Percentiles rank a stretch among this genome's conserved stretches.
These are phyloP conservation scores for Polydrusus pterygomalis DNA, from an alignment of 2,888 invertebrate genomes.

Conservation along the genomic window DNA sequence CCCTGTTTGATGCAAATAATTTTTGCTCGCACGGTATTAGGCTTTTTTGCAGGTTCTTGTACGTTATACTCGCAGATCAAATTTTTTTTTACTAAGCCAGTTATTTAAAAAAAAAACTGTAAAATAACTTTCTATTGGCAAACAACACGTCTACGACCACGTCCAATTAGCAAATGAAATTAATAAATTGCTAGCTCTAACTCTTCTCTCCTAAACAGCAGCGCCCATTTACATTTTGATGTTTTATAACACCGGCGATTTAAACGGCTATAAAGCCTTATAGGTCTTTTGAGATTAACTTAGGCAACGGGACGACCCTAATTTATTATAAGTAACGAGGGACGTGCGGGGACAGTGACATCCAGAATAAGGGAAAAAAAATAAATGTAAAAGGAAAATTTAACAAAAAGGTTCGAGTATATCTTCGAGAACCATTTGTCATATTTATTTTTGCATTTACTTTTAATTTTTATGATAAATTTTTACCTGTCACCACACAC, in stretches of 20 bases:
- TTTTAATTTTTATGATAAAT: too few species aligned
- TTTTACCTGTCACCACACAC: too few species aligned
- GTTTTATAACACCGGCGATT: conserved; percentile 15
- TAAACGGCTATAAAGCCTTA: conserved; percentile 6
- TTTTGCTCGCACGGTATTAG: too few species aligned
- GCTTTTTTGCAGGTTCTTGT: too few species aligned
- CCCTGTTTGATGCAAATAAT: too few species aligned
- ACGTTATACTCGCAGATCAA: too few species aligned
- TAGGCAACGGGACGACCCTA: conserved; percentile 14
- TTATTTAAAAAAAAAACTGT: too few species aligned
- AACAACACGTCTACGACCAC: too few species aligned
- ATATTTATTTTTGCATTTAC: too few species aligned
- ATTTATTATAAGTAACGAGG: conserved; percentile 16
- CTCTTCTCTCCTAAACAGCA: conserved; percentile 5
- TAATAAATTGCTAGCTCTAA: neutral
- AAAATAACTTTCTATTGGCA: too few species aligned
- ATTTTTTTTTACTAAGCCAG: too few species aligned
- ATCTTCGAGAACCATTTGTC: too few species aligned
- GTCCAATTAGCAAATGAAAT: conserved; percentile 2
- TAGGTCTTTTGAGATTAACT: conserved; percentile 15
- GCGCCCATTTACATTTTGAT: neutral
- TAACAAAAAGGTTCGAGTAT: conserved; percentile 1
- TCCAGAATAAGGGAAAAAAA: conserved; percentile 1
- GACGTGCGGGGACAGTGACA: neutral
- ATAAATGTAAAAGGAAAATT: conserved; percentile 4